Evolutionary conservation across 1,140 invertebrate species (phyloP).

Genomic region (Sycobia sp.): DNA sequence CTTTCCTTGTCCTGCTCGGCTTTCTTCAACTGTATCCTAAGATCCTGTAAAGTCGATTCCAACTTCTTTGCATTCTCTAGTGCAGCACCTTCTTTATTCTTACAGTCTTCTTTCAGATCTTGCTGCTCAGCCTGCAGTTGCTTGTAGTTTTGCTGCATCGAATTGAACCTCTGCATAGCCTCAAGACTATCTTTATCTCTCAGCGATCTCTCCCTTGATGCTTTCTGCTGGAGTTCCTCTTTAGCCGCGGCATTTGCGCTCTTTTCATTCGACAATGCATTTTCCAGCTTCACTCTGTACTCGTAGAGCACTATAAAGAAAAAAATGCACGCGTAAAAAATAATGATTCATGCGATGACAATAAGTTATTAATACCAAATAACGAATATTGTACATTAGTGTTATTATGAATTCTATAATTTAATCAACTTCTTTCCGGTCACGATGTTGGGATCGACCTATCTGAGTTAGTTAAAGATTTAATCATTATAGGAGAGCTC

Average conservation of each 20-base stretch:
- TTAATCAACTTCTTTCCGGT: too few species aligned
- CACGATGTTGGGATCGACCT: too few species aligned
- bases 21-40: conserved; percentile 46
- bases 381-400: too few species aligned
- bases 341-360: too few species aligned
- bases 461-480: too few species aligned
- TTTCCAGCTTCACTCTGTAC: conserved; percentile 62
- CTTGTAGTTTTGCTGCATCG: conserved; percentile 59
- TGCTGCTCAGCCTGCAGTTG: conserved; percentile 55
- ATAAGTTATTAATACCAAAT: too few species aligned
- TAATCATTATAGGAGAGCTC: too few species aligned
- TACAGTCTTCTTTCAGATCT: conserved; percentile 53
- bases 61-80: conserved; percentile 44
- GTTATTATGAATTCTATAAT: too few species aligned
- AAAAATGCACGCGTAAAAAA: too few species aligned
- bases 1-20: conserved; percentile 46
- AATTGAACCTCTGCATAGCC: conserved; percentile 58
- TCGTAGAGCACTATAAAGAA: conserved; percentile 59
- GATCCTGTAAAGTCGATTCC: conserved; percentile 42
- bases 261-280: conserved; percentile 62
- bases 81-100: conserved; percentile 47
- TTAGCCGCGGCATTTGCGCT: conserved; percentile 57
- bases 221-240: conserved; percentile 58
- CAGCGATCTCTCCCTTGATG: conserved; percentile 57
- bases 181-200: conserved; percentile 60